Conservation (phyloP, 2,888 invertebrate genomes). For the Hypomecis punctinalis region DNA sequence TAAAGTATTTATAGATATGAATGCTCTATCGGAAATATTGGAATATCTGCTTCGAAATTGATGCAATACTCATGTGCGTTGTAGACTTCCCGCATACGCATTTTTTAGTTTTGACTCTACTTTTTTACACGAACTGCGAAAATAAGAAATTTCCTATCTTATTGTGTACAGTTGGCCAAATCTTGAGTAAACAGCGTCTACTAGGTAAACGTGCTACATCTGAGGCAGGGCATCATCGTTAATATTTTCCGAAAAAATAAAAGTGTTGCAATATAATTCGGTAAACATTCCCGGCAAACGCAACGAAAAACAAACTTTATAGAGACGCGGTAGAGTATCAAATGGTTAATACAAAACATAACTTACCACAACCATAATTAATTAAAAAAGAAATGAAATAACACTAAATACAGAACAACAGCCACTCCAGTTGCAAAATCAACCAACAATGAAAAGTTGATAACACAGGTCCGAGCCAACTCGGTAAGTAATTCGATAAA, state of each 20-base stretch:
- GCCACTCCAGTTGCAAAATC: constrained; percentile 62
- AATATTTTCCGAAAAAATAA: too few relatives aligned
- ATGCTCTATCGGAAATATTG: not conserved
- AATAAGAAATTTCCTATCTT: too few relatives aligned
- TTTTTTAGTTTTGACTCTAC: too few relatives aligned
- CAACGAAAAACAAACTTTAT: not conserved
- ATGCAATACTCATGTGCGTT: too few relatives aligned
- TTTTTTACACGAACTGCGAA: too few relatives aligned
- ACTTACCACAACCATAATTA: constrained; percentile 41
- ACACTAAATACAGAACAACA: constrained; percentile 54
- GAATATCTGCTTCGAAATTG: not conserved
- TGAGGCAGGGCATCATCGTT: too few relatives aligned
- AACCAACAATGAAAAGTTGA: constrained; percentile 59
- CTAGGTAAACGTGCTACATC: too few relatives aligned
- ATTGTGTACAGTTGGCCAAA: too few relatives aligned
- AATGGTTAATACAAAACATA: not conserved
- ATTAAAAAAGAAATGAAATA: constrained; percentile 44
- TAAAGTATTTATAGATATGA: not conserved
- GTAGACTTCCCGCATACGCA: too few relatives aligned
- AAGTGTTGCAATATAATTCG: too few relatives aligned
- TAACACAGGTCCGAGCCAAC: constrained; percentile 46
- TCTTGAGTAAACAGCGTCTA: too few relatives aligned
- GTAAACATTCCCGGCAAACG: too few relatives aligned
- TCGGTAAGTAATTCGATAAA: constrained; percentile 60
- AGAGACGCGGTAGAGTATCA: not conserved